Percentiles rank a stretch among this genome's conserved stretches.
phyloP scores from a whole-genome alignment of 2,113 vertebrate species.

The Lepus americanus region DNA sequence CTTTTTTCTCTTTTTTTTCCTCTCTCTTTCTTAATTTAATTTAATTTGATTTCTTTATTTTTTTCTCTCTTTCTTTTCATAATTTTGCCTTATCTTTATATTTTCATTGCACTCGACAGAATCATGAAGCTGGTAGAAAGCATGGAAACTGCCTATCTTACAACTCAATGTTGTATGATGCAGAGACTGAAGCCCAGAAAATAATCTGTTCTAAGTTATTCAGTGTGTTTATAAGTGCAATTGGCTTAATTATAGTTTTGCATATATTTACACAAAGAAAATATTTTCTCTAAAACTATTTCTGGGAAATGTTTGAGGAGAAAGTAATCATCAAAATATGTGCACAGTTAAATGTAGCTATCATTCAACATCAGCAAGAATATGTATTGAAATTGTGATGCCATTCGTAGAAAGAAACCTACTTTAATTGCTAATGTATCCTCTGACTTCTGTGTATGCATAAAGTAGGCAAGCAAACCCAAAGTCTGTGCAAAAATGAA shows the following conservation, averaged over 20 bases:
- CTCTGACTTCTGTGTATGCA: neutral
- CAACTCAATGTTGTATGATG: neutral
- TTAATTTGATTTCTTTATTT: no score
- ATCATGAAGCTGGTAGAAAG: neutral
- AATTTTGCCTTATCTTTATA: neutral
- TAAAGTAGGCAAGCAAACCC: neutral
- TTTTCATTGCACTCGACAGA: neutral
- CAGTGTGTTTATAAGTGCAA: neutral
- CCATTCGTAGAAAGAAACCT: neutral
- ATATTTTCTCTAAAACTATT: neutral
- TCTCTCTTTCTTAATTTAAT: slow-evolving; percentile 37
- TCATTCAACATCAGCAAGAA: neutral
- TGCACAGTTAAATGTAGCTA: neutral
- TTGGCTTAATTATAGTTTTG: slow-evolving; percentile 18
- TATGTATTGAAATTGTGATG: neutral
- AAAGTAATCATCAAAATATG: neutral
- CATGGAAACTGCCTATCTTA: neutral
- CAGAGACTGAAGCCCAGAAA: neutral
- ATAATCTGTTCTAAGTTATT: neutral
- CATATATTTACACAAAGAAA: slow-evolving; percentile 2
- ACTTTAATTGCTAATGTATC: neutral
- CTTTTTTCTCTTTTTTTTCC: no score
- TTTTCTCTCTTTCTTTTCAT: neutral
- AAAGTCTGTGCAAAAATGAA: neutral
- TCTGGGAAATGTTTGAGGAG: neutral